These are phyloP conservation scores for Campoplex nolae DNA, from an alignment of 2,888 invertebrate genomes.

Conservation along the genomic window DNA sequence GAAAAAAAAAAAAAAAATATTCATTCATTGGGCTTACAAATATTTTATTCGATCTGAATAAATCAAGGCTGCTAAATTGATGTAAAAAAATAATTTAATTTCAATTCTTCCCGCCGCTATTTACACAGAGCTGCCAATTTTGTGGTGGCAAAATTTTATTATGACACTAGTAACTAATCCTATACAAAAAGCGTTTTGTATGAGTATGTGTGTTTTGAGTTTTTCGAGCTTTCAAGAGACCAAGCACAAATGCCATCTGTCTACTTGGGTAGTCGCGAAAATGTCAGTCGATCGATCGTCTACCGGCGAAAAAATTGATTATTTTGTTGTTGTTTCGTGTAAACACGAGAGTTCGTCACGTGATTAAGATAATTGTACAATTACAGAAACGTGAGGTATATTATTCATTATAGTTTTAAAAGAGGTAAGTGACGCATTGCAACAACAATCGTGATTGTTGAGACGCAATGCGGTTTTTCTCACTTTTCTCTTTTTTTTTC, in stretches of 20 bases:
- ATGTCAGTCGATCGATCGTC: conserved; percentile 62
- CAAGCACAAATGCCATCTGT: conserved; percentile 63
- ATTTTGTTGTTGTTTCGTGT: conserved; percentile 29
- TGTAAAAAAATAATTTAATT: not conserved
- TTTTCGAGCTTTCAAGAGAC: conserved; percentile 20
- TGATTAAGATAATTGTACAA: conserved; percentile 9
- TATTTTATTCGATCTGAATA: not conserved
- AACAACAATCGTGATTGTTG: conserved; percentile 30
- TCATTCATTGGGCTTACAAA: not conserved
- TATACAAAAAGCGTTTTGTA: not conserved
- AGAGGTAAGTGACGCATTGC: conserved; percentile 21
- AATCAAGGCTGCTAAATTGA: not conserved
- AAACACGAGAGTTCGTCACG: conserved; percentile 9
- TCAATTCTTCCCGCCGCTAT: not conserved
- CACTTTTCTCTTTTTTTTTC: conserved; percentile 9
- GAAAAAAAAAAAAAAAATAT: too few relatives aligned
- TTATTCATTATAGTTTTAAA: conserved; percentile 24
- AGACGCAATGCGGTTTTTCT: conserved; percentile 17
- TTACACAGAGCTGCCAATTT: conserved; percentile 3
- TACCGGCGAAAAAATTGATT: conserved; percentile 58
- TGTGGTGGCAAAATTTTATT: not conserved
- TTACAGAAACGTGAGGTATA: not conserved
- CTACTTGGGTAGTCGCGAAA: conserved; percentile 56
- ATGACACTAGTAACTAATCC: conserved; percentile 22
- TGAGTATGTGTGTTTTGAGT: conserved; percentile 21